Evolutionary conservation across 64 coral and sea anemone genomes (phyloP).

Genomic region (Platygyra sinensis): DNA sequence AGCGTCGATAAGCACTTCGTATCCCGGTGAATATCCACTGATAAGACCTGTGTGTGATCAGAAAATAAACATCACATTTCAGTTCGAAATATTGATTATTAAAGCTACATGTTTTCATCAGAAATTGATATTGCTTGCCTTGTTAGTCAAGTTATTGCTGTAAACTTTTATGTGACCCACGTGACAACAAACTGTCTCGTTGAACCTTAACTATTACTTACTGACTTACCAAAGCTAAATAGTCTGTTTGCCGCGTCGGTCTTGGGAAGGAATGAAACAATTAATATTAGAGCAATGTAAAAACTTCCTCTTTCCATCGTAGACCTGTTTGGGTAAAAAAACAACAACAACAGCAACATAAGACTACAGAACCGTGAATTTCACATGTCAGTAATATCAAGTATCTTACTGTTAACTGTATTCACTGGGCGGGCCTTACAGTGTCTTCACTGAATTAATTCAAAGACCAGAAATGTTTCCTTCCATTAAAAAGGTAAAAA

Average conservation of each 20-base stretch:
- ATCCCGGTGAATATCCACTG: not conserved
- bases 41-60: not conserved
- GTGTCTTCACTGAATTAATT: too few species aligned
- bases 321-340: not conserved
- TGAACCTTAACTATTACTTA: not conserved
- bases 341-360: not conserved
- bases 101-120: too few species aligned
- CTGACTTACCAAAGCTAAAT: not conserved
- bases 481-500: too few species aligned
- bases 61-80: not conserved
- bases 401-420: too few species aligned
- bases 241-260: not conserved
- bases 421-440: too few species aligned
- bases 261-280: not conserved
- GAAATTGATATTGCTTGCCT: not conserved
- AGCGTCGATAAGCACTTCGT: not conserved
- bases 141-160: not conserved
- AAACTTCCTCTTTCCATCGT: not conserved
- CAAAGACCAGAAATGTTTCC: too few species aligned
- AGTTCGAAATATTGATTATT: not conserved
- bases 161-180: not conserved
- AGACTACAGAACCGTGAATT: too few species aligned
- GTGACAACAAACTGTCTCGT: not conserved
- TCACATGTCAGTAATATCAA: too few species aligned
- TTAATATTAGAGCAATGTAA: not conserved